Conservation (phyloP, 2,888 invertebrate species). For the Aspidiotus destructor region DNA sequence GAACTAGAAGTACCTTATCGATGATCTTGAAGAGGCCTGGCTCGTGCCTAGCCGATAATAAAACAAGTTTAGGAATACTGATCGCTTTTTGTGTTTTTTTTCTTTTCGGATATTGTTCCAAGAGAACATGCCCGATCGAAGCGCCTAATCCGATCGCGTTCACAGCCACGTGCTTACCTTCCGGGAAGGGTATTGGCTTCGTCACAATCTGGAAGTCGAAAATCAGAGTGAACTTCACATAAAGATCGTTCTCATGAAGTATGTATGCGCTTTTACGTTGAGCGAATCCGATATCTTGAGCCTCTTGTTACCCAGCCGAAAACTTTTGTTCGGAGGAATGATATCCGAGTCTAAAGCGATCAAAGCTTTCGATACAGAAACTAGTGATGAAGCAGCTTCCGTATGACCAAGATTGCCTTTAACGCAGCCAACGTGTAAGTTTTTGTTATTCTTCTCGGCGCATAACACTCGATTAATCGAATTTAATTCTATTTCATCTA, state of each 20-base stretch:
- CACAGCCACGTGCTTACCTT: slow-evolving; percentile 47
- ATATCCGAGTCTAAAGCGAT: slow-evolving; percentile 83
- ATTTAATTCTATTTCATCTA: slow-evolving; percentile 64
- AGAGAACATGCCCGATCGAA: slow-evolving; percentile 44
- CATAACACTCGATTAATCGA: slow-evolving; percentile 86
- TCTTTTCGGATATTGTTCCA: slow-evolving; percentile 42
- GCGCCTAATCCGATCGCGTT: slow-evolving; percentile 53
- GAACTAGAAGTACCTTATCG: slow-evolving; percentile 37
- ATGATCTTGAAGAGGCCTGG: slow-evolving; percentile 42
- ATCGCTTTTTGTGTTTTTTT: slow-evolving; percentile 36
- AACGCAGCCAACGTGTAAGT: slow-evolving; percentile 84
- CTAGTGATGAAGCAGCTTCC: slow-evolving; percentile 83
- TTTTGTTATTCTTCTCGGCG: slow-evolving; percentile 56
- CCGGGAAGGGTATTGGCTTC: slow-evolving; percentile 39
- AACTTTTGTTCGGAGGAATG: slow-evolving; percentile 88
- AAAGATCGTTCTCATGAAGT: no score
- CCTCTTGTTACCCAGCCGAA: slow-evolving; percentile 61
- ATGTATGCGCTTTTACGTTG: no score
- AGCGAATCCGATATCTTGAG: no score
- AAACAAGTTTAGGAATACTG: slow-evolving; percentile 42
- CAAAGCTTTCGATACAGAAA: slow-evolving; percentile 78
- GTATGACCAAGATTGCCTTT: slow-evolving; percentile 99
- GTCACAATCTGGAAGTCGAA: slow-evolving; percentile 37
- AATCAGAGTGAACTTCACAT: no score
- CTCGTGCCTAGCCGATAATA: slow-evolving; percentile 46